Base-by-base conservation (phyloP, 2,113 vertebrate genomes). In the Atrichornis clamosus region DNA sequence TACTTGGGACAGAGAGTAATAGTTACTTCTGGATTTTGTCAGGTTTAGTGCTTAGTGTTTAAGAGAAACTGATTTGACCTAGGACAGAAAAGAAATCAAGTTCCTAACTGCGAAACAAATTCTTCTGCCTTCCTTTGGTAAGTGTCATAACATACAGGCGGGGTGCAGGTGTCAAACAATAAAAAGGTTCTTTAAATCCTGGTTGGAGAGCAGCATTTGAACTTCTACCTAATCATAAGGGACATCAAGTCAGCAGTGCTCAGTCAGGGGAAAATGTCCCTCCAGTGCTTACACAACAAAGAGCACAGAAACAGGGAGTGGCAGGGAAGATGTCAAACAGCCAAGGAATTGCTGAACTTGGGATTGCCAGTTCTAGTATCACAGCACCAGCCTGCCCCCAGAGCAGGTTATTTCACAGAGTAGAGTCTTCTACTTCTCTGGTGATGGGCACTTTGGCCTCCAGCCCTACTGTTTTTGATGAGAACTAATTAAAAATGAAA, bases 211-310 rank as follows among this genome's bases (percentile, higher is more conserved):
- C 1, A 17, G 55, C 59, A 39, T 68, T 73, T 73, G 64, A 68
- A 42, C 42, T 73, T 47, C 5, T 19, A 3, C 14, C 9, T 33
- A 17, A 21, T 53, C 8, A 10, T 35, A 72, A 24, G 8, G 47
- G 55, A 4, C 27, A 7, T 24, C 11, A 33, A 0, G 0, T 7
- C 68, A 62, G n/a, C 42, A 30, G 26, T 1, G 2, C 60, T 37
- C 15, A 24, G 26, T 35, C 32, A 10, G 2, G 1, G 49, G 20
- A 28, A 15, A 6, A 4, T 0, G 0, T 24, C 42, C 16, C 22
- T 33, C 33, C 14, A 4, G 10, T 0, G 2, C 24, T 42, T 55
- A 7, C 0, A 0, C 41, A 80, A 52, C 12, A 4, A 32, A 16
- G 5, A 17, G 37, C 33, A 13, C 7, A 10, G 41, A 21, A 39